Evolutionary conservation across 2,888 invertebrate genomes (phyloP).

Genomic region (Drosophila birchii): DNA sequence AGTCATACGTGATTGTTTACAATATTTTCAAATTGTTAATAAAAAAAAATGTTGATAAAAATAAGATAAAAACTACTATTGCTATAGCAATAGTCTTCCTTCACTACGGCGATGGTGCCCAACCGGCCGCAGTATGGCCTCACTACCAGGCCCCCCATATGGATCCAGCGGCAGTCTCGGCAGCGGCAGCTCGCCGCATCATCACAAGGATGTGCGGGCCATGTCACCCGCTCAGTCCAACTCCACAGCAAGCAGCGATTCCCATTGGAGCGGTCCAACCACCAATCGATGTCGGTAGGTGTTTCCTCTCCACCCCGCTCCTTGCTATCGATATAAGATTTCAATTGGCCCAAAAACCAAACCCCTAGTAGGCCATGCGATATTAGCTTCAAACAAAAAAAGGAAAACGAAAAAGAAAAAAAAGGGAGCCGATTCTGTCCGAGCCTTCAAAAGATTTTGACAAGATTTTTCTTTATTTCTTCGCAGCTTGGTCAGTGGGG

Average conservation of each 20-base stretch:
- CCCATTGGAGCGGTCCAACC: constrained; percentile 63
- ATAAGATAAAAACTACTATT: no score
- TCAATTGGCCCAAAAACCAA: neutral
- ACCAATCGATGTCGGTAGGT: constrained; percentile 44
- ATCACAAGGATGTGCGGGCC: constrained; percentile 48
- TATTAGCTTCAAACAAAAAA: no score
- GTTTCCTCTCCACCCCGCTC: neutral
- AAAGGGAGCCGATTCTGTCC: neutral
- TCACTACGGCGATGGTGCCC: constrained; percentile 48
- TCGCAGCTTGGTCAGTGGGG: constrained; percentile 5
- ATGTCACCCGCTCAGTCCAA: constrained; percentile 68
- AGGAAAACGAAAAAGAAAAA: no score
- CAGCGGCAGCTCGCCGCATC: constrained; percentile 45
- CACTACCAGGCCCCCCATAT: constrained; percentile 46
- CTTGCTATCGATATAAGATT: neutral
- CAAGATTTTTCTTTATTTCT: neutral
- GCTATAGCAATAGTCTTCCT: no score
- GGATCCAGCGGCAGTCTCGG: constrained; percentile 35
- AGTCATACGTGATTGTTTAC: no score
- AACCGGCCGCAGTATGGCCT: constrained; percentile 45
- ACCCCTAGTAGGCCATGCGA: neutral
- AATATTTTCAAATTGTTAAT: no score
- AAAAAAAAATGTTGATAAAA: no score
- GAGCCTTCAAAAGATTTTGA: neutral
- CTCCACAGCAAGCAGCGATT: constrained; percentile 65